A percentile compares a stretch with the other conserved stretches of the same genome.
Evolutionary conservation across 1,140 invertebrate species (phyloP).

Genomic region (Anastrepha obliqua): DNA sequence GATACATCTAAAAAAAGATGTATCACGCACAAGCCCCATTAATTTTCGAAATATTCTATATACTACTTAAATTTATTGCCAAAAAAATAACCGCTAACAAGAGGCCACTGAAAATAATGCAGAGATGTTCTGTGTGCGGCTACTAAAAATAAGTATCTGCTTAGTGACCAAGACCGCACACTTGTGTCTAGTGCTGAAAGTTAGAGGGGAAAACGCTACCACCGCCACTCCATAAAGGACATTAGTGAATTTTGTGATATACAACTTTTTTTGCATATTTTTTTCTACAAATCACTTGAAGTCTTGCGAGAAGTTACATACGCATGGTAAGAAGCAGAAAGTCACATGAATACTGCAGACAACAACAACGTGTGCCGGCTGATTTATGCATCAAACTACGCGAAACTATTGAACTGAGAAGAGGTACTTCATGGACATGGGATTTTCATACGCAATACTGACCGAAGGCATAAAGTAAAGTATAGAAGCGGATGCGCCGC

Average conservation of each 20-base stretch:
- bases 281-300: neutral
- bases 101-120: neutral
- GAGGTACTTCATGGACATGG: neutral
- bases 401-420: constrained; percentile 33
- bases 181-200: neutral
- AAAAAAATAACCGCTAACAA: neutral
- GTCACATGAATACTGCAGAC: neutral
- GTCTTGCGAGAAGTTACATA: neutral
- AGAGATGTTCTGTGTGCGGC: neutral
- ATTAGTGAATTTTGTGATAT: no score
- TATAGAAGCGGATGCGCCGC: neutral
- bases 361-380: neutral
- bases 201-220: no score
- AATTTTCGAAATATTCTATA: constrained; percentile 1
- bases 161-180: neutral
- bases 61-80: constrained; percentile 8
- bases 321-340: neutral
- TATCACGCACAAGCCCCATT: neutral
- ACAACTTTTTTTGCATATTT: no score
- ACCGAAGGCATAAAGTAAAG: neutral
- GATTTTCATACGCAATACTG: neutral
- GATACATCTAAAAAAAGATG: neutral
- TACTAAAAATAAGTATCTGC: neutral
- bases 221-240: no score
- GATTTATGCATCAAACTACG: neutral